Conservation (phyloP, 2,888 invertebrate species). For the Portevinia maculata region DNA sequence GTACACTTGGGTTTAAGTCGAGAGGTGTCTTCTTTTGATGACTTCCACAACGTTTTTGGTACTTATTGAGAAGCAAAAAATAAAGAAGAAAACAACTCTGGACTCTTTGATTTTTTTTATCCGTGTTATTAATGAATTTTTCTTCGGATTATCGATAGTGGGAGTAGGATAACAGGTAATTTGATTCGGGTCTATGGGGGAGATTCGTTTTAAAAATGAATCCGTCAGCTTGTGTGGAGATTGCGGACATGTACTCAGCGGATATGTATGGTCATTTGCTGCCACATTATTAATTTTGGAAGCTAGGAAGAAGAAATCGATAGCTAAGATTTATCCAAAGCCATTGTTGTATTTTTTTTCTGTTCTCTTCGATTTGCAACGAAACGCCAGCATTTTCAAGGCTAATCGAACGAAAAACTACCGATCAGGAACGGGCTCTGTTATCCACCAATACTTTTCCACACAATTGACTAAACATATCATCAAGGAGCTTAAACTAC, state of each 20-base stretch:
- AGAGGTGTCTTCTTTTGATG: slow-evolving; percentile 64
- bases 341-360: slow-evolving; percentile 9
- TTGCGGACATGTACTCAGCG: slow-evolving; percentile 48
- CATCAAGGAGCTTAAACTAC: slow-evolving; percentile 77
- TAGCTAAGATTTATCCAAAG: slow-evolving; percentile 35
- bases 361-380: slow-evolving; percentile 10
- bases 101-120: slow-evolving; percentile 26
- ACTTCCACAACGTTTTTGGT: slow-evolving; percentile 40
- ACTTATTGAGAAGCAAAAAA: slow-evolving; percentile 15
- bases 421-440: slow-evolving; percentile 34
- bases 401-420: slow-evolving; percentile 70
- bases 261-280: slow-evolving; percentile 57
- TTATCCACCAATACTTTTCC: slow-evolving; percentile 77
- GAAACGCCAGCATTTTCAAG: slow-evolving; percentile 33
- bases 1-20: slow-evolving; percentile 55
- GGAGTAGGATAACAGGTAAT: slow-evolving; percentile 72
- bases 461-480: slow-evolving; percentile 81
- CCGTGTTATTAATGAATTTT: slow-evolving; percentile 67
- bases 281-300: slow-evolving; percentile 59
- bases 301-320: slow-evolving; percentile 63
- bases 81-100: slow-evolving; percentile 5
- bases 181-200: slow-evolving; percentile 64
- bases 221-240: slow-evolving; percentile 53
- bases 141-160: slow-evolving; percentile 67
- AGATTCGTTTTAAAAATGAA: slow-evolving; percentile 41